Conservation (phyloP, 1,140 invertebrate genomes). For the Hyphantria cunea region DNA sequence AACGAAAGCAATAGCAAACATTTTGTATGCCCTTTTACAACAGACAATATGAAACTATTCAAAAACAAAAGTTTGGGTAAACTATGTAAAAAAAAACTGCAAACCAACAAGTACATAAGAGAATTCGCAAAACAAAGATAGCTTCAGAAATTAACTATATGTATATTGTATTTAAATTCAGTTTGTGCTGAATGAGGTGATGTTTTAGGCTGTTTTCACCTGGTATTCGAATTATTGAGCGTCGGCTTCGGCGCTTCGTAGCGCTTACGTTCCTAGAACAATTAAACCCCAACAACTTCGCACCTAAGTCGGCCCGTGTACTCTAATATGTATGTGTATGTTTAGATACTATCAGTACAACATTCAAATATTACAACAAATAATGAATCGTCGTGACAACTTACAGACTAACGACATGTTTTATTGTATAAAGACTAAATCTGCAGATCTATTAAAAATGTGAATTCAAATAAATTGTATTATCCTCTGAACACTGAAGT, state of each 20-base stretch:
- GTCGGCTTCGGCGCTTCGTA: slow-evolving; percentile 3
- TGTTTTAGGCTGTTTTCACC: slow-evolving; percentile 10
- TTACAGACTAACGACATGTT: slow-evolving; percentile 22
- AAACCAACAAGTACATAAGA: slow-evolving; percentile 41
- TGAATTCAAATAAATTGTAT: slow-evolving; percentile 2
- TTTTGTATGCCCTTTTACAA: slow-evolving; percentile 45
- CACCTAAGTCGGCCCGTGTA: neutral
- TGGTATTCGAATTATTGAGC: slow-evolving; percentile 8
- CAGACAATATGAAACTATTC: slow-evolving; percentile 35
- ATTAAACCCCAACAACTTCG: slow-evolving; percentile 9
- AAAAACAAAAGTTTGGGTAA: slow-evolving; percentile 4
- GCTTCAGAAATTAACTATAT: slow-evolving; percentile 16
- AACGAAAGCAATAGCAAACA: slow-evolving; percentile 53
- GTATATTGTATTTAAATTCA: slow-evolving; percentile 7
- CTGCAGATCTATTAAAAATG: slow-evolving; percentile 23
- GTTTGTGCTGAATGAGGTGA: slow-evolving; percentile 34
- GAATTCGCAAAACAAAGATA: slow-evolving; percentile 25
- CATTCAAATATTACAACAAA: slow-evolving; percentile 1
- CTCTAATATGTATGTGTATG: too few relatives aligned
- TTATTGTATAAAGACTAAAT: slow-evolving; percentile 10
- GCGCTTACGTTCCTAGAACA: slow-evolving; percentile 2
- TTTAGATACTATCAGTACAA: neutral
- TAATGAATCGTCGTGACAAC: slow-evolving; percentile 4
- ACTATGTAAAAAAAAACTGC: slow-evolving; percentile 33
- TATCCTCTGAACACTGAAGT: slow-evolving; percentile 8